phyloP scores from a whole-genome alignment of 1,140 invertebrate species.

The Hormaphis cornu region DNA sequence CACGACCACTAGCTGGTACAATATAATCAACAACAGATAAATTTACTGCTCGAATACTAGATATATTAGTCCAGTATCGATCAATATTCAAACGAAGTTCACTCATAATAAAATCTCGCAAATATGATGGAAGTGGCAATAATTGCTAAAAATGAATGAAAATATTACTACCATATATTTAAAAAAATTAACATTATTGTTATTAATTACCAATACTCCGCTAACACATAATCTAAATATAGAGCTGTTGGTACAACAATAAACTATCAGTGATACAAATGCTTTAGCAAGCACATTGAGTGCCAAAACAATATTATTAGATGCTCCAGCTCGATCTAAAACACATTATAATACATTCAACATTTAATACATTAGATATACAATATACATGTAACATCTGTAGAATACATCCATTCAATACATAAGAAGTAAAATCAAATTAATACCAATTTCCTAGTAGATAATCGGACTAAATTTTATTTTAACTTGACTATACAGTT shows the following conservation, averaged over 20 bases:
- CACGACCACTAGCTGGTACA: background rate
- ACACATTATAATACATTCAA: background rate
- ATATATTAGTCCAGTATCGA: background rate
- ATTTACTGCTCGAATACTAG: background rate
- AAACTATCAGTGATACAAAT: slow-evolving; percentile 11
- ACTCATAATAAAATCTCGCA: background rate
- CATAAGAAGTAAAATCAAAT: too few relatives aligned
- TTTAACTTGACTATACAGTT: too few relatives aligned
- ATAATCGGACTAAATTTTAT: too few relatives aligned
- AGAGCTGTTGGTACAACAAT: slow-evolving; percentile 9
- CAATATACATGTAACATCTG: too few relatives aligned
- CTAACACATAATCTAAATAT: background rate
- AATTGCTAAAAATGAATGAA: background rate
- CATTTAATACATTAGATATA: too few relatives aligned
- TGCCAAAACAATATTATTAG: background rate
- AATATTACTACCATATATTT: background rate
- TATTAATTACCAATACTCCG: background rate
- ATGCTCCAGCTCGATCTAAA: background rate
- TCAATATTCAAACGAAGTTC: background rate
- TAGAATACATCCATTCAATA: too few relatives aligned
- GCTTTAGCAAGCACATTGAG: background rate
- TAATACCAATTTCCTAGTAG: too few relatives aligned
- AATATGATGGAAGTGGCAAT: background rate
- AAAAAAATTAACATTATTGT: background rate
- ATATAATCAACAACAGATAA: background rate